Percentiles rank a stretch among this genome's conserved stretches.
Evolutionary conservation across 2,888 invertebrate species (phyloP).

Genomic region (Chloroclystis v-ata): DNA sequence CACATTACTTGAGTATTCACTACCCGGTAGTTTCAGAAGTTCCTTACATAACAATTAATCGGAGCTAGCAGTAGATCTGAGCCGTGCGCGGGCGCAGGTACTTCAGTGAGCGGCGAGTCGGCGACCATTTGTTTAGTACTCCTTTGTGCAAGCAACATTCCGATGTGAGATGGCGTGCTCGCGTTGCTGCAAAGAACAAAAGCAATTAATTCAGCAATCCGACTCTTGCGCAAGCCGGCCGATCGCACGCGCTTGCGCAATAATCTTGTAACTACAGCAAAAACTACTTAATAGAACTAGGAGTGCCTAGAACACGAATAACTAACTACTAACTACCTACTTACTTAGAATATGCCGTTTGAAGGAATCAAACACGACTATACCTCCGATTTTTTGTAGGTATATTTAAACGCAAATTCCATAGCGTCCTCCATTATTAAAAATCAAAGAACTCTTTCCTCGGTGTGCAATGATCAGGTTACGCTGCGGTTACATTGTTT

Average conservation of each 20-base stretch:
- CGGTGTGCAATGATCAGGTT: not conserved
- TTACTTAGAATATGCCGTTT: too few species aligned
- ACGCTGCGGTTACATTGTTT: slow-evolving; percentile 1
- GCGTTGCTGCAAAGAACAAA: slow-evolving; percentile 17
- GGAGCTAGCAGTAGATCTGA: not conserved
- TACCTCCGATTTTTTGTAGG: too few species aligned
- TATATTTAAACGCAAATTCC: too few species aligned
- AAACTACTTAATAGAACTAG: slow-evolving; percentile 7
- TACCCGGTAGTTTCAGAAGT: not conserved
- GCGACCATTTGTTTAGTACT: not conserved
- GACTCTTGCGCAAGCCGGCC: slow-evolving; percentile 20
- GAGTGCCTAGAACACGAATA: not conserved
- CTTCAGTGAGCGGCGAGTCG: too few species aligned
- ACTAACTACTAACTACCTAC: not conserved
- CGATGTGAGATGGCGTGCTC: not conserved
- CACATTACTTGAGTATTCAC: too few species aligned
- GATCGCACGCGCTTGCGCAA: slow-evolving; percentile 16
- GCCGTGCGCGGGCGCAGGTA: not conserved
- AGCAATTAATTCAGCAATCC: slow-evolving; percentile 23
- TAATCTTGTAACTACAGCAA: not conserved
- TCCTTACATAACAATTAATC: not conserved
- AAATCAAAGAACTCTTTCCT: not conserved
- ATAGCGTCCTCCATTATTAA: not conserved
- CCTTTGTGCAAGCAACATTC: slow-evolving; percentile 5
- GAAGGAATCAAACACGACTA: too few species aligned